Conservation (phyloP, 1,140 invertebrate genomes). For the Mizuhopecten yessoensis region DNA sequence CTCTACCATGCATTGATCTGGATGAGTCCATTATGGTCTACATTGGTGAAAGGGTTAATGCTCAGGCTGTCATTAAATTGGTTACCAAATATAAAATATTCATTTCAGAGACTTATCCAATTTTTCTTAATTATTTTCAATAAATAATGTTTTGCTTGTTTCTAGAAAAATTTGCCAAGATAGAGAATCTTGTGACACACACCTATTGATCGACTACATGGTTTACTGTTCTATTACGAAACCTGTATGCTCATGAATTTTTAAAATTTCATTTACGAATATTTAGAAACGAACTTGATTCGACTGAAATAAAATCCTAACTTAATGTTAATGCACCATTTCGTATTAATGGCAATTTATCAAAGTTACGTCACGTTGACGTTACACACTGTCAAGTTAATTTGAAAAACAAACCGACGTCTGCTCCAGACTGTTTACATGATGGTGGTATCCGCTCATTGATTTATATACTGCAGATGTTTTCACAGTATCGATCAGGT, state of each 20-base stretch:
- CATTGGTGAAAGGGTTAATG: too few relatives aligned
- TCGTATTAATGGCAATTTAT: too few relatives aligned
- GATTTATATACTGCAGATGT: conserved; percentile 13
- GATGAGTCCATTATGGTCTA: too few relatives aligned
- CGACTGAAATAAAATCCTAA: background rate
- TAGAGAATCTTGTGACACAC: background rate
- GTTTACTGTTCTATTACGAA: background rate
- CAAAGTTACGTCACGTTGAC: background rate
- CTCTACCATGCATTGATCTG: too few relatives aligned
- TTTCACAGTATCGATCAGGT: background rate
- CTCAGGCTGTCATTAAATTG: background rate
- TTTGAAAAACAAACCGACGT: background rate
- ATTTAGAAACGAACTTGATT: background rate
- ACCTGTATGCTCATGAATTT: background rate
- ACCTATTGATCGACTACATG: background rate
- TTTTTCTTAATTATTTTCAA: too few relatives aligned
- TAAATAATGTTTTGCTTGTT: background rate
- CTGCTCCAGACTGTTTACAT: background rate
- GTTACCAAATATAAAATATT: background rate
- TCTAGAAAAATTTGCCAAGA: background rate
- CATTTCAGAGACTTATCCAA: too few relatives aligned
- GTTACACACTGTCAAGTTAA: background rate
- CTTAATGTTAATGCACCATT: too few relatives aligned
- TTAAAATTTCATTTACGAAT: background rate
- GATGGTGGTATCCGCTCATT: background rate